A percentile compares a stretch with the other conserved stretches of the same genome.
phyloP scores from a whole-genome alignment of 2,113 vertebrate species.

The Talpa occidentalis region DNA sequence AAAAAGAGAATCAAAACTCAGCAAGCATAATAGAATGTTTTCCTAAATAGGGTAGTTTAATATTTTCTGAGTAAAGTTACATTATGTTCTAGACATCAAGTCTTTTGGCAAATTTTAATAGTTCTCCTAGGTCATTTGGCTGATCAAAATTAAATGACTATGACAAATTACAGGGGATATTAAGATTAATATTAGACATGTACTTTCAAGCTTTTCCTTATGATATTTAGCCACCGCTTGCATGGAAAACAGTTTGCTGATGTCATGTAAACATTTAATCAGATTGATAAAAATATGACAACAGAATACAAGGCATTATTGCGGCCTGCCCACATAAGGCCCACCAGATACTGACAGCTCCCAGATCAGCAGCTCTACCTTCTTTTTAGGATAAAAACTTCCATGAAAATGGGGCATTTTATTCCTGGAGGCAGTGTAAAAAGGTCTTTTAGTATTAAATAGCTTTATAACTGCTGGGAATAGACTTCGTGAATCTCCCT shows the following conservation, averaged over 20 bases:
- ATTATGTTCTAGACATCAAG: constrained; percentile 59
- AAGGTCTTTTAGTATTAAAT: neutral
- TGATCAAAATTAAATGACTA: constrained; percentile 62
- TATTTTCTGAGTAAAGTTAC: constrained; percentile 76
- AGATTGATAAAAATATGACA: constrained; percentile 58
- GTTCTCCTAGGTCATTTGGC: constrained; percentile 38
- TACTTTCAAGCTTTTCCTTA: constrained; percentile 44
- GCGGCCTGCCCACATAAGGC: constrained; percentile 41
- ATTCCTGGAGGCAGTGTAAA: constrained; percentile 19
- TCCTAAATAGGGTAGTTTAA: constrained; percentile 37
- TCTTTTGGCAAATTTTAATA: constrained; percentile 63
- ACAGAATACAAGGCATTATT: constrained; percentile 59
- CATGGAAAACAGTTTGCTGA: constrained; percentile 61
- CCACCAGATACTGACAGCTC: constrained; percentile 48
- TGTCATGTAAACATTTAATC: constrained; percentile 58
- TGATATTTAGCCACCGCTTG: constrained; percentile 39
- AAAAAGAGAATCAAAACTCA: constrained; percentile 83
- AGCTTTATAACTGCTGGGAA: neutral
- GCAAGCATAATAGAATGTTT: constrained; percentile 72
- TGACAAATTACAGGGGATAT: constrained; percentile 50
- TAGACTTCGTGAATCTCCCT: neutral
- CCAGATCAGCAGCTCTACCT: neutral
- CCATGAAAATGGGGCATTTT: neutral
- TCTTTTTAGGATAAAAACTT: neutral
- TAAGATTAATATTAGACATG: constrained; percentile 59